Conservation (phyloP, 2,113 vertebrate species). For the Larimichthys crocea region DNA sequence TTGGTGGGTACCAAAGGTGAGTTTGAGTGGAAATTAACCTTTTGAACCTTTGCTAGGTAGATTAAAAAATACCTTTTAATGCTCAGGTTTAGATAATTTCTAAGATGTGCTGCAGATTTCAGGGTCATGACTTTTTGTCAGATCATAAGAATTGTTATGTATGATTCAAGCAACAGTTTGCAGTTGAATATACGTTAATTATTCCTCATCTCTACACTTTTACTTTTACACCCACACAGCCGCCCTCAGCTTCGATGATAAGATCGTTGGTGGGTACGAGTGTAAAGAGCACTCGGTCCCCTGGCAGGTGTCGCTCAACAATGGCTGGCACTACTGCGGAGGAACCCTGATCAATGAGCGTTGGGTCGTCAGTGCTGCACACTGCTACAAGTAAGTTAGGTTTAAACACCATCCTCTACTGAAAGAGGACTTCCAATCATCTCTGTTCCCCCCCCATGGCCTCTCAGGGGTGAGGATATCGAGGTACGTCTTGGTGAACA, state of each 20-base stretch:
- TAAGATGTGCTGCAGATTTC: neutral
- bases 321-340: conserved; percentile 56
- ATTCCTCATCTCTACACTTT: neutral
- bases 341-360: conserved; percentile 45
- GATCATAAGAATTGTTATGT: neutral
- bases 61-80: neutral
- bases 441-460: neutral
- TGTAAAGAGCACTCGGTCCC: conserved; percentile 53
- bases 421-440: neutral
- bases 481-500: conserved; percentile 76
- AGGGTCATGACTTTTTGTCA: neutral
- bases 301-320: conserved; percentile 62
- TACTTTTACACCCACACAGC: neutral
- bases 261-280: conserved; percentile 63
- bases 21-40: neutral
- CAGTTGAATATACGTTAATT: neutral
- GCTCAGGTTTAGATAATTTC: neutral
- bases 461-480: conserved; percentile 16
- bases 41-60: neutral
- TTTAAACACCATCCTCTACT: neutral
- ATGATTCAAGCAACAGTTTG: neutral
- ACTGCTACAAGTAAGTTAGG: conserved; percentile 50
- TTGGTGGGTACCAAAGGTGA: neutral
- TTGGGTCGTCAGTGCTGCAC: conserved; percentile 50
- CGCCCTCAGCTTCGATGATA: conserved; percentile 42